Conservation (phyloP, 1,140 invertebrate species). For the Glomeris maerens region DNA sequence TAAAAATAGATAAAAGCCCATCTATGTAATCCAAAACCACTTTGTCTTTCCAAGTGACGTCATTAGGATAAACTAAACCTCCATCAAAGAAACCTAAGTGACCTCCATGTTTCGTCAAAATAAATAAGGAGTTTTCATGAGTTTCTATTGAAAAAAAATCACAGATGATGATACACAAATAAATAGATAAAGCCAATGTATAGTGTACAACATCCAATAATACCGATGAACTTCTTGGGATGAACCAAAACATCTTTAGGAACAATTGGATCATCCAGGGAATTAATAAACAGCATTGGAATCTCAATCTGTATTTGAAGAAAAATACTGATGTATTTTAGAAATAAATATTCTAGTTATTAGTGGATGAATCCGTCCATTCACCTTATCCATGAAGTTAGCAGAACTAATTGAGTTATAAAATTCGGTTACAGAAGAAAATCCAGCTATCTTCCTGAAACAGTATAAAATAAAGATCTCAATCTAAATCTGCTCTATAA, state of each 20-base stretch:
- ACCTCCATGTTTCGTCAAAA: conserved; percentile 73
- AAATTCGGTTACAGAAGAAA: conserved; percentile 54
- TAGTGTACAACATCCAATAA: too few species aligned
- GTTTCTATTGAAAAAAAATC: conserved; percentile 40
- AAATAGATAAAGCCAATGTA: too few species aligned
- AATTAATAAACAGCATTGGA: conserved; percentile 79
- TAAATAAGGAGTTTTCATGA: conserved; percentile 51
- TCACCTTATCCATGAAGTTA: conserved; percentile 51
- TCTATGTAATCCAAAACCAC: conserved; percentile 56
- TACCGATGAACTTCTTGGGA: conserved; percentile 59
- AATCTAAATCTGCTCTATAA: too few species aligned
- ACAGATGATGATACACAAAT: too few species aligned
- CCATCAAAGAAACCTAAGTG: conserved; percentile 88
- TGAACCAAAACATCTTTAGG: conserved; percentile 53
- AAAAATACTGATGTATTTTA: too few species aligned
- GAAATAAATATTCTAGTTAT: too few species aligned
- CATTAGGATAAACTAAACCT: conserved; percentile 63
- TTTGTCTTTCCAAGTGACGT: conserved; percentile 78
- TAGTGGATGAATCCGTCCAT: too few species aligned
- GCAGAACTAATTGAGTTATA: conserved; percentile 68
- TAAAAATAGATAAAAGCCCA: too few species aligned
- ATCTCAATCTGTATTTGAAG: conserved; percentile 40
- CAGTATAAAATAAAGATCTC: too few species aligned
- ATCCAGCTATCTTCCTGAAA: conserved; percentile 56
- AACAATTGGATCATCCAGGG: conserved; percentile 74